Conservation (phyloP, 2,797 vertebrate species). For the Tapirus indicus region DNA sequence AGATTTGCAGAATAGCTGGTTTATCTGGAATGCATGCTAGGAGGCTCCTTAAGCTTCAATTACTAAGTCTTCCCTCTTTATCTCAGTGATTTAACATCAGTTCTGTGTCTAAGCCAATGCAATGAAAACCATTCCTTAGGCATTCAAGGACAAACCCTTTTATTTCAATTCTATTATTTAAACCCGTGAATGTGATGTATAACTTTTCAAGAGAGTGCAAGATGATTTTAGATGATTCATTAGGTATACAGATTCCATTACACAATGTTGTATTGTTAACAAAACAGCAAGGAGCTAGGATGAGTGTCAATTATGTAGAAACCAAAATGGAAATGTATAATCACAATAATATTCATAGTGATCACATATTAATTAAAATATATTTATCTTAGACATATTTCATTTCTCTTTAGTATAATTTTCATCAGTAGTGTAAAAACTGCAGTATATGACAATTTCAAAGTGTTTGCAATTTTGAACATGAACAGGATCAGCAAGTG, state of each 20-base stretch:
- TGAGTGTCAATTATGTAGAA: constrained; percentile 49
- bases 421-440: background rate
- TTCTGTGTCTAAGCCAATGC: constrained; percentile 6
- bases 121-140: constrained; percentile 45
- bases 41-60: background rate
- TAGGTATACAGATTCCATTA: background rate
- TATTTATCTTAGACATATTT: constrained; percentile 34
- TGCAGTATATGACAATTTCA: background rate
- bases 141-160: constrained; percentile 13
- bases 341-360: constrained; percentile 51
- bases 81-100: background rate
- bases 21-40: background rate
- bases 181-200: background rate
- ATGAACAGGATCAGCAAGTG: background rate
- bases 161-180: constrained; percentile 61
- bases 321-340: constrained; percentile 43
- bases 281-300: constrained; percentile 40
- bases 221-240: constrained; percentile 49
- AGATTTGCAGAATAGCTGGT: background rate
- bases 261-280: constrained; percentile 15
- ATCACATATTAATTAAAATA: constrained; percentile 54
- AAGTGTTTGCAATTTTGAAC: constrained; percentile 46
- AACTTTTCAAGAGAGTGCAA: constrained; percentile 55
- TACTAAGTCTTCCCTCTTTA: constrained; percentile 15
- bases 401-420: constrained; percentile 40